phyloP scores from a whole-genome alignment of 2,888 invertebrate genomes.

The Synergus umbraculus region DNA sequence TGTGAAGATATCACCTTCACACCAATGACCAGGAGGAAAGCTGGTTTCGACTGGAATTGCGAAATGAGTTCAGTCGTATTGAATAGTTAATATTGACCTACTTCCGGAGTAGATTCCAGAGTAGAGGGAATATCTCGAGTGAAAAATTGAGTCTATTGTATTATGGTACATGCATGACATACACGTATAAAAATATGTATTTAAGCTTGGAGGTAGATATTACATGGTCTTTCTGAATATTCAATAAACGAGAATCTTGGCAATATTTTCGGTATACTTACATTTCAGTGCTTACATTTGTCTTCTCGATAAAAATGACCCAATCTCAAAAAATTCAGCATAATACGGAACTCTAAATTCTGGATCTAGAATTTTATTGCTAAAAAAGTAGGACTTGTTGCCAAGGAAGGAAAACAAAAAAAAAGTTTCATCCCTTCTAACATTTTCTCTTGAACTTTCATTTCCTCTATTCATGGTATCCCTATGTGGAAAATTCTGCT shows the following conservation, averaged over 20 bases:
- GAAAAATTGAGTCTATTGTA: conserved; percentile 38
- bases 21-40: conserved; percentile 21
- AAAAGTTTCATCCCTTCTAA: no score
- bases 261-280: neutral
- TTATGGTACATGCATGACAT: neutral
- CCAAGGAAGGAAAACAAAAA: no score
- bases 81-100: conserved; percentile 42
- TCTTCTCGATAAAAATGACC: neutral
- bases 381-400: no score
- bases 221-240: neutral
- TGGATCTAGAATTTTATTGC: no score
- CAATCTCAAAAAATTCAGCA: no score
- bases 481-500: neutral
- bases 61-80: conserved; percentile 38
- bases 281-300: neutral
- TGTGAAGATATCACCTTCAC: conserved; percentile 27
- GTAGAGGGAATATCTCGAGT: conserved; percentile 35
- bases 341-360: no score
- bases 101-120: conserved; percentile 23
- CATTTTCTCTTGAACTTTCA: neutral
- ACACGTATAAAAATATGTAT: conserved; percentile 17
- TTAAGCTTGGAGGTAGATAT: neutral
- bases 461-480: neutral
- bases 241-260: neutral
- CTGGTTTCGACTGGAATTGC: conserved; percentile 9